phyloP scores from a whole-genome alignment of 2,113 vertebrate species.

The Coturnix japonica region DNA sequence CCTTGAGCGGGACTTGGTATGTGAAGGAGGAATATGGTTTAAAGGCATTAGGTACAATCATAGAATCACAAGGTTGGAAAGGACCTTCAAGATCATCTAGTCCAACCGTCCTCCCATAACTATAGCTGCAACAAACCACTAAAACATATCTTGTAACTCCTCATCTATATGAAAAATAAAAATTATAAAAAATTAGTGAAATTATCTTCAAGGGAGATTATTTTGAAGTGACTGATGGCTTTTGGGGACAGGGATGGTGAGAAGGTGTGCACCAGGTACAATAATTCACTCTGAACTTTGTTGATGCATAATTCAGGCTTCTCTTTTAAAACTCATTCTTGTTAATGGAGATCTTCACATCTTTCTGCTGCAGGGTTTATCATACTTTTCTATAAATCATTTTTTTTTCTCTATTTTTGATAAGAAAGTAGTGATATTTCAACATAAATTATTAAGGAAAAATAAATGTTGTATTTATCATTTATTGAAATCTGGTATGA shows the following conservation, averaged over 20 bases:
- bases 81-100: no score
- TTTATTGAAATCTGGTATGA: neutral
- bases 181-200: neutral
- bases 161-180: no score
- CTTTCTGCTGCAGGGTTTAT: neutral
- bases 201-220: neutral
- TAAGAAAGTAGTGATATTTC: neutral
- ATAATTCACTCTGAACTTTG: neutral
- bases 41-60: neutral
- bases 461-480: slow-evolving; percentile 20
- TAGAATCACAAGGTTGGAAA: no score
- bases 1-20: neutral
- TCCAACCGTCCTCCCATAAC: no score
- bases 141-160: no score
- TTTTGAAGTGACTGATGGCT: neutral
- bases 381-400: neutral
- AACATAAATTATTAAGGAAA: neutral
- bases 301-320: neutral
- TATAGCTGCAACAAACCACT: no score
- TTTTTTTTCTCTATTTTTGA: neutral
- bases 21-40: neutral
- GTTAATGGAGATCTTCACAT: neutral
- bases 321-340: neutral
- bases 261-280: neutral
- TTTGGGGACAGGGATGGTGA: neutral